A percentile compares a stretch with the other conserved stretches of the same genome.
Evolutionary conservation across 2,113 vertebrate genomes (phyloP).

Genomic region (Halichoeres trimaculatus): DNA sequence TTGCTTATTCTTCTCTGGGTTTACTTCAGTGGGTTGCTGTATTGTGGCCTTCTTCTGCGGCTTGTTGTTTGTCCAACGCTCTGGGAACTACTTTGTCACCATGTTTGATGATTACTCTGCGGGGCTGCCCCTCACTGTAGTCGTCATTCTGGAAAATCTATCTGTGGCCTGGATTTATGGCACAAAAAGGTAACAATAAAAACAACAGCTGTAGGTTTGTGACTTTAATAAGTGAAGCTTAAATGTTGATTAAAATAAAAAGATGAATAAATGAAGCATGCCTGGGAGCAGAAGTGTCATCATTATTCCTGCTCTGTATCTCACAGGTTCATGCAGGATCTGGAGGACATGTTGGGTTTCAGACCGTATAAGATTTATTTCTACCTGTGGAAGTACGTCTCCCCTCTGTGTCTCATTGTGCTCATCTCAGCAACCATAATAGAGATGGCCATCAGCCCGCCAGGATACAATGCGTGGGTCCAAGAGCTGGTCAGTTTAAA

Average conservation of each 20-base stretch:
- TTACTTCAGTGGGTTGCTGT: constrained; percentile 90
- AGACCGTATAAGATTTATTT: constrained; percentile 90
- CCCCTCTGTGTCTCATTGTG: constrained; percentile 92
- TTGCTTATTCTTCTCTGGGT: constrained; percentile 8
- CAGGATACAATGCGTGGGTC: constrained; percentile 96
- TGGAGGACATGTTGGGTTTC: constrained; percentile 98
- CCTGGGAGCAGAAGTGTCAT: background rate
- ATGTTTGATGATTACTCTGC: constrained; percentile 99
- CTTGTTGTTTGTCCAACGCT: constrained; percentile 96
- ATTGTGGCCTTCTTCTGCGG: constrained; percentile 94
- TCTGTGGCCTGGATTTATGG: constrained; percentile 98
- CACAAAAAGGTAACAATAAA: constrained; percentile 90
- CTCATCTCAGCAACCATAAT: constrained; percentile 92
- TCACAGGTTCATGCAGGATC: constrained; percentile 96
- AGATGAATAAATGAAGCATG: background rate
- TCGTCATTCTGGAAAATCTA: constrained; percentile 97
- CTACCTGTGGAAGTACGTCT: constrained; percentile 98
- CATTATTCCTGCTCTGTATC: background rate
- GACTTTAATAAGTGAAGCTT: background rate
- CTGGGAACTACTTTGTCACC: constrained; percentile 98
- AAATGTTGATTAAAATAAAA: background rate
- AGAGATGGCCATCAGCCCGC: constrained; percentile 93
- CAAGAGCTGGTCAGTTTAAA: constrained; percentile 89
- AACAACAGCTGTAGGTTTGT: background rate
- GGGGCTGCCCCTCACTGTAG: constrained; percentile 93